Conservation (phyloP, 2,797 vertebrate genomes). For the Micropoecilia bifurca region DNA sequence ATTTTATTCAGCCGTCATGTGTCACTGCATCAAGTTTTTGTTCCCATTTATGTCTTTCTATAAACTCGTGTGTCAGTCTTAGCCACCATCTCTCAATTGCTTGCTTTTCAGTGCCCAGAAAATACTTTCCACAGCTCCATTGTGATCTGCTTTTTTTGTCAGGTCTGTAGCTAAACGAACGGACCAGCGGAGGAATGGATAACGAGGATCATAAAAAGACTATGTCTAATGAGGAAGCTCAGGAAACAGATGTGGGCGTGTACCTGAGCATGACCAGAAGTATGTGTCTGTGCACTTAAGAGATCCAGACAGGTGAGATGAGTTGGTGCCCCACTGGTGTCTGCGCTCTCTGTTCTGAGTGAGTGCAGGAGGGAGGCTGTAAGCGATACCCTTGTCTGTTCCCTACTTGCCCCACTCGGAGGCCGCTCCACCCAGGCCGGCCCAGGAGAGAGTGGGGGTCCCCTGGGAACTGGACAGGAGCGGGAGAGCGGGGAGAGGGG, state of each 20-base stretch:
- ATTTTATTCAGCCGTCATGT: slow-evolving; percentile 1
- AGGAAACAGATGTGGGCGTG: slow-evolving; percentile 46
- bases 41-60: slow-evolving; percentile 44
- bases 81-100: slow-evolving; percentile 64
- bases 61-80: slow-evolving; percentile 56
- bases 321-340: slow-evolving; percentile 56
- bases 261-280: slow-evolving; percentile 23
- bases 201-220: slow-evolving; percentile 72
- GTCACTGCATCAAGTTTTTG: slow-evolving; percentile 26
- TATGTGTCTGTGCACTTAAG: slow-evolving; percentile 43
- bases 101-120: slow-evolving; percentile 62
- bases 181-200: slow-evolving; percentile 55
- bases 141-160: slow-evolving; percentile 60
- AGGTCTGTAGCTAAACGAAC: slow-evolving; percentile 53
- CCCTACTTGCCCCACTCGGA: slow-evolving; percentile 83
- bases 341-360: slow-evolving; percentile 62
- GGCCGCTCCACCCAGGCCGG: slow-evolving; percentile 84
- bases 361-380: slow-evolving; percentile 69
- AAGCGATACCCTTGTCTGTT: slow-evolving; percentile 89
- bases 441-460: slow-evolving; percentile 86
- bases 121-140: slow-evolving; percentile 70
- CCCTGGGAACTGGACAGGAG: slow-evolving; percentile 82
- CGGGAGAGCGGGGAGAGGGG: slow-evolving; percentile 45
- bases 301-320: slow-evolving; percentile 44
- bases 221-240: slow-evolving; percentile 72